phyloP scores from a whole-genome alignment of 2,888 invertebrate genomes.

The Scaptomyza flava region DNA sequence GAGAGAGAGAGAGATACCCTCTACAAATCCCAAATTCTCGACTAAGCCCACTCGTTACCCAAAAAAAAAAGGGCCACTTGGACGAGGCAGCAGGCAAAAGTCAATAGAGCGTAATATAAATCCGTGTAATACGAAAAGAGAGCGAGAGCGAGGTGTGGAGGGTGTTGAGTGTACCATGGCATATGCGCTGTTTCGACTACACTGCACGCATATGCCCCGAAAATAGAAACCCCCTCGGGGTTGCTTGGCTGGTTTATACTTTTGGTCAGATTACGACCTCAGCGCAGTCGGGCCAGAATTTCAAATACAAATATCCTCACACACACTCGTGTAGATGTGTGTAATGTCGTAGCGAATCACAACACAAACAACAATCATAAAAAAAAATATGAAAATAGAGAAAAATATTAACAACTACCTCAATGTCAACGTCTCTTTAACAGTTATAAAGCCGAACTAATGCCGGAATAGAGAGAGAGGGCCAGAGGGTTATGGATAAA shows the following conservation, averaged over 20 bases:
- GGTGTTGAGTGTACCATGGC: conserved; percentile 21
- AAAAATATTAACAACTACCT: conserved; percentile 72
- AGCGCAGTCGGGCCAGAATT: conserved; percentile 57
- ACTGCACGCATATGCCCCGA: conserved; percentile 55
- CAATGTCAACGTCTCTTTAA: conserved; percentile 68
- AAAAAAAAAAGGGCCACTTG: conserved; percentile 65
- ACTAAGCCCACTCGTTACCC: conserved; percentile 69
- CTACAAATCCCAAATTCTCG: conserved; percentile 24
- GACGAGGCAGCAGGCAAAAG: conserved; percentile 64
- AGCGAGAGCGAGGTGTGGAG: conserved; percentile 3
- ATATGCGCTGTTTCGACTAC: conserved; percentile 40
- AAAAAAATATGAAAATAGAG: conserved; percentile 48
- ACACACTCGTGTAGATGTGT: conserved; percentile 15
- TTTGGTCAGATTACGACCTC: conserved; percentile 84
- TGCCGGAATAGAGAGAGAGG: conserved; percentile 34
- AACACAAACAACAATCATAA: conserved; percentile 78
- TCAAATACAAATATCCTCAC: background rate
- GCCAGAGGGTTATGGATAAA: background rate
- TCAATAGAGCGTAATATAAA: conserved; percentile 81
- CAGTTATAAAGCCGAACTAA: conserved; percentile 76
- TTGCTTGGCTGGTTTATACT: conserved; percentile 72
- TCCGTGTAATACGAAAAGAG: conserved; percentile 66
- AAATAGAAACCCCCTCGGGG: conserved; percentile 61
- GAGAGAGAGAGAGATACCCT: conserved; percentile 5
- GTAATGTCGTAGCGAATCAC: conserved; percentile 79